These are phyloP conservation scores for Indri indri DNA, from an alignment of 2,113 vertebrate genomes.

Conservation along the genomic window DNA sequence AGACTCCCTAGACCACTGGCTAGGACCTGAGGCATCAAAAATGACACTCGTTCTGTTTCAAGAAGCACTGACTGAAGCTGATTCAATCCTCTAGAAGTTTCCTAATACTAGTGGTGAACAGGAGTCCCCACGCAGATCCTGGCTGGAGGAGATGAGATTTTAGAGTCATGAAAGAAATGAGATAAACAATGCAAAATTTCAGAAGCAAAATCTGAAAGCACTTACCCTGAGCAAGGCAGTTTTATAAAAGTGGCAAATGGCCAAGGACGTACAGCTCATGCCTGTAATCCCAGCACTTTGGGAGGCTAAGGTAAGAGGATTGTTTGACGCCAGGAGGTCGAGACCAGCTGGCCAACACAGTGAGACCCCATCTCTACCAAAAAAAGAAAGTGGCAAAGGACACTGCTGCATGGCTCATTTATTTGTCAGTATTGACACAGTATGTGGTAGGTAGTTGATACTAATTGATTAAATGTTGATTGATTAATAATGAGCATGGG, in stretches of 20 bases:
- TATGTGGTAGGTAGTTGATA: rapidly evolving
- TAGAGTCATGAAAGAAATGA: not conserved
- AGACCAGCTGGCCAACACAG: too few relatives aligned
- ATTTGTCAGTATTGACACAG: not conserved
- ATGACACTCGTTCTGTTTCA: not conserved
- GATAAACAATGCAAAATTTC: not conserved
- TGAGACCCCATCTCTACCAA: too few relatives aligned
- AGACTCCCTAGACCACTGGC: not conserved
- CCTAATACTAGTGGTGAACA: not conserved
- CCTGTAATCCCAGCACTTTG: too few relatives aligned
- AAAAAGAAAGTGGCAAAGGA: not conserved
- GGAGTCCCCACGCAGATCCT: not conserved
- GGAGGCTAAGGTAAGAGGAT: too few relatives aligned
- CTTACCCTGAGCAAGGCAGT: not conserved
- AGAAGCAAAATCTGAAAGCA: not conserved
- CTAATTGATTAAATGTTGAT: not conserved
- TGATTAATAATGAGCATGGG: not conserved
- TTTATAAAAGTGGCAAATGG: not conserved
- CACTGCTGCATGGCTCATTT: not conserved
- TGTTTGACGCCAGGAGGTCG: too few relatives aligned
- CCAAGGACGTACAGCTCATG: too few relatives aligned
- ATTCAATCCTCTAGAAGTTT: not conserved
- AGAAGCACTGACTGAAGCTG: not conserved
- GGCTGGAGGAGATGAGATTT: not conserved
- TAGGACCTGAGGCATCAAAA: not conserved